Conservation (phyloP, 2,888 invertebrate species). For the Trichopoda pennipes region DNA sequence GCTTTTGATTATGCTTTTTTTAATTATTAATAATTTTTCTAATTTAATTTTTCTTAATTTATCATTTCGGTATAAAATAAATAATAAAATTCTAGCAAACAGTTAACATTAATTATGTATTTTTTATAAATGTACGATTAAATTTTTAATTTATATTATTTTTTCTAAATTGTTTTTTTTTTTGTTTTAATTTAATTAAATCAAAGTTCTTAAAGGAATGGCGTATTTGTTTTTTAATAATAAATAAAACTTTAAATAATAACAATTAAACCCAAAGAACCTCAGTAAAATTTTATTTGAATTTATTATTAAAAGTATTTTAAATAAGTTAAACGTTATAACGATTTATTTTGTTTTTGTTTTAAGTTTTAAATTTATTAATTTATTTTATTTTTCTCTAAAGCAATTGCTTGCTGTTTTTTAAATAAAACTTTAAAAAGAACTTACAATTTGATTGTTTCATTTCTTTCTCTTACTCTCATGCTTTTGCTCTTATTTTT, state of each 20-base stretch:
- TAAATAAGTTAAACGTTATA: slow-evolving; percentile 37
- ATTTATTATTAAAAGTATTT: slow-evolving; percentile 31
- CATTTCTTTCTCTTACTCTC: slow-evolving; percentile 33
- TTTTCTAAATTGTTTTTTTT: no score
- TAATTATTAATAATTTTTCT: slow-evolving; percentile 29
- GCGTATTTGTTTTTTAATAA: neutral
- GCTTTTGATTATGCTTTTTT: slow-evolving; percentile 26
- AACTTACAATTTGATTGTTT: slow-evolving; percentile 67
- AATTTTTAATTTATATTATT: no score
- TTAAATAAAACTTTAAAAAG: slow-evolving; percentile 49
- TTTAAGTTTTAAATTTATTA: slow-evolving; percentile 1
- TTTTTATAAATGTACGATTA: slow-evolving; percentile 28
- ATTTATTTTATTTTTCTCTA: neutral
- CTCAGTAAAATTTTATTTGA: slow-evolving; percentile 22
- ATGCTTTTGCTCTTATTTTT: no score
- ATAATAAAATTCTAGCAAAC: slow-evolving; percentile 69
- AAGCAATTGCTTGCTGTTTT: neutral
- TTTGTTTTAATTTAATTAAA: neutral
- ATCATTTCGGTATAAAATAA: slow-evolving; percentile 65
- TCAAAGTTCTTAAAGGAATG: slow-evolving; percentile 2
- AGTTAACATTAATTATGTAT: slow-evolving; percentile 68
- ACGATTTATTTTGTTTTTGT: slow-evolving; percentile 21
- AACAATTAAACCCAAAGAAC: slow-evolving; percentile 25
- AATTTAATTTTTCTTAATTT: slow-evolving; percentile 24
- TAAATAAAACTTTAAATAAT: neutral